Evolutionary conservation across 2,888 invertebrate genomes (phyloP), one percentile per base, ranked within the genome.

Genomic region (Camponotus fellah): DNA sequence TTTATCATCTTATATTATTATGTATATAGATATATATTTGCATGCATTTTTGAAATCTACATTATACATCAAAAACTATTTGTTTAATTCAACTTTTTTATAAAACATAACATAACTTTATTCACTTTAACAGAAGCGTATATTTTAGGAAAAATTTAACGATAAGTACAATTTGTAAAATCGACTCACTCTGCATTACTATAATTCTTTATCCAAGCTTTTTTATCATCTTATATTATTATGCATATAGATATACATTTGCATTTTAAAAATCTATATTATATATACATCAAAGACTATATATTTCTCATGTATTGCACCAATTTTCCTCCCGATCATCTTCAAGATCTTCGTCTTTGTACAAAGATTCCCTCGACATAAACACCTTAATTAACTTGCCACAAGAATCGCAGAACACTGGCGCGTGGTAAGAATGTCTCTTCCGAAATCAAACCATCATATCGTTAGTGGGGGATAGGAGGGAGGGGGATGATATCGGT

Each of bases 381-480:
- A 14, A 32, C 56, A 10, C 37, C 12, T 56, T 56, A 56, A 80
- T 72, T 43, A 74, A 71, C 34, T 58, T 40, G 0, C 37, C 43
- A n/a, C 12, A 49, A 62, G 37, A 81, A 75, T 81, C 40, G 49
- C 53, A 9, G 26, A 74, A 37, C 49, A 49, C 56, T 58, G 72
- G 5, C 58, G 43, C 17, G 58, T 9, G 21, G 14, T n/a, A 76
- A 76, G 64, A 53, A n/a, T 37, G 56, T 3, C 37, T 40, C 62
- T 37, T 71, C 62, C 71, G 26, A 64, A 64, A 81, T 75, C 37
- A 58, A n/a, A 6, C 26, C 68, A 12, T 40, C 68, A 12, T 40
- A 74, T 49, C 75, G 40, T 32, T 17, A 46, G 60, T 14, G 17
- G 58, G 49, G 14, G 1, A 8, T 1, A n/a, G 46, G 9, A 5